These are phyloP conservation scores for Oxygymnocypris stewartii DNA, from an alignment of 2,113 vertebrate genomes.

Conservation along the genomic window DNA sequence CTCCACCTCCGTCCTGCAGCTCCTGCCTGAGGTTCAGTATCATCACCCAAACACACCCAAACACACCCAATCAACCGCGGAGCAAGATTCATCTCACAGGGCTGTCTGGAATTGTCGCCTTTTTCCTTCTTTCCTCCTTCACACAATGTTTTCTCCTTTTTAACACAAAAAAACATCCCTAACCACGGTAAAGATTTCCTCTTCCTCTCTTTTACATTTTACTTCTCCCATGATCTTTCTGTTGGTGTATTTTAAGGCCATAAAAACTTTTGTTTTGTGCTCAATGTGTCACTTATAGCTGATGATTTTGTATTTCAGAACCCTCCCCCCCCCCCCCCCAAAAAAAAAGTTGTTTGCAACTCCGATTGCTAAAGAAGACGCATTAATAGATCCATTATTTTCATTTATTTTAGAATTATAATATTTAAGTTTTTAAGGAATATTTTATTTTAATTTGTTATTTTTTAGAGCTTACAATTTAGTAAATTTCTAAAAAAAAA, in stretches of 20 bases:
- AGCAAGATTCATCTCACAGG: constrained; percentile 7
- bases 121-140: neutral
- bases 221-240: neutral
- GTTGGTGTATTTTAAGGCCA: neutral
- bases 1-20: constrained; percentile 93
- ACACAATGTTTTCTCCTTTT: constrained; percentile 10
- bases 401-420: neutral
- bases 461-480: neutral
- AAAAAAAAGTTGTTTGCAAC: too few species aligned
- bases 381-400: neutral
- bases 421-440: neutral
- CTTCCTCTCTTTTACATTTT: neutral
- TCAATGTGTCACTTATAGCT: neutral
- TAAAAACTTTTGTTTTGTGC: neutral
- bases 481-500: too few species aligned
- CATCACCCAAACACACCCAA: neutral
- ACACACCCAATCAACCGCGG: neutral
- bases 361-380: neutral
- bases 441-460: neutral
- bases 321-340: too few species aligned
- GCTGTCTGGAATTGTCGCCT: constrained; percentile 13
- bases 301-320: neutral
- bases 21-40: constrained; percentile 96
- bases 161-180: neutral
- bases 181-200: neutral